Percentiles rank a stretch among this genome's conserved stretches.
Evolutionary conservation across 2,113 vertebrate genomes (phyloP).

Genomic region (Poeciliopsis retropinna): DNA sequence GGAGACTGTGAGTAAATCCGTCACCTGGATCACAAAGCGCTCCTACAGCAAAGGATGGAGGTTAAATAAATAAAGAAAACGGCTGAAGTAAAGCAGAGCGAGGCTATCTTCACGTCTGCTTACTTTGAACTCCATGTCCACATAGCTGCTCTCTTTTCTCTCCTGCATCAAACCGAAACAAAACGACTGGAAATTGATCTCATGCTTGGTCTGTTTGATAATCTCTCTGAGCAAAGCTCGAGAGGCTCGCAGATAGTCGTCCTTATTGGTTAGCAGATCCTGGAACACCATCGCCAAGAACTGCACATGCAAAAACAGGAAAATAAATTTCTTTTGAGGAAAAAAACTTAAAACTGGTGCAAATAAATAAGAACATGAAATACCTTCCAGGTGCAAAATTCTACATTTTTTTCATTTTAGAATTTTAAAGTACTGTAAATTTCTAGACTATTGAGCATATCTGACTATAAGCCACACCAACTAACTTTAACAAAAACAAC

Average conservation of each 20-base stretch:
- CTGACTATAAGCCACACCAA: no score
- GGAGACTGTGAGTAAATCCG: constrained; percentile 93
- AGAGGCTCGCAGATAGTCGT: constrained; percentile 93
- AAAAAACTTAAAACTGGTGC: background rate
- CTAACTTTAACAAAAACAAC: no score
- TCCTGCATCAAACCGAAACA: constrained; percentile 98
- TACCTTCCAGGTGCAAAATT: background rate
- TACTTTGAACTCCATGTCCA: constrained; percentile 98
- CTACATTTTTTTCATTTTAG: no score
- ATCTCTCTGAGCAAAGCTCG: constrained; percentile 94
- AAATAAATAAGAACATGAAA: background rate
- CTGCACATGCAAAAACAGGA: constrained; percentile 69
- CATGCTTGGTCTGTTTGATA: constrained; percentile 98
- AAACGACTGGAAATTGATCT: constrained; percentile 98
- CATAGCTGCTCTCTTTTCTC: constrained; percentile 88
- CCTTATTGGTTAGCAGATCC: constrained; percentile 94
- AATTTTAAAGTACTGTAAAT: no score
- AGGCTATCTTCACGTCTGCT: background rate
- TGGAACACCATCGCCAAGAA: constrained; percentile 99
- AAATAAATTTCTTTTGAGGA: background rate
- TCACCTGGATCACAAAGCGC: constrained; percentile 96
- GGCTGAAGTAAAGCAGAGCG: background rate
- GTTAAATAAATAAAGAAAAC: background rate
- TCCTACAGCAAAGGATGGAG: constrained; percentile 77
- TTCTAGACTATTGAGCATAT: no score